Evolutionary conservation across 2,113 vertebrate species (phyloP), one percentile per base, ranked within the genome.

Genomic region (Prionailurus bengalensis): DNA sequence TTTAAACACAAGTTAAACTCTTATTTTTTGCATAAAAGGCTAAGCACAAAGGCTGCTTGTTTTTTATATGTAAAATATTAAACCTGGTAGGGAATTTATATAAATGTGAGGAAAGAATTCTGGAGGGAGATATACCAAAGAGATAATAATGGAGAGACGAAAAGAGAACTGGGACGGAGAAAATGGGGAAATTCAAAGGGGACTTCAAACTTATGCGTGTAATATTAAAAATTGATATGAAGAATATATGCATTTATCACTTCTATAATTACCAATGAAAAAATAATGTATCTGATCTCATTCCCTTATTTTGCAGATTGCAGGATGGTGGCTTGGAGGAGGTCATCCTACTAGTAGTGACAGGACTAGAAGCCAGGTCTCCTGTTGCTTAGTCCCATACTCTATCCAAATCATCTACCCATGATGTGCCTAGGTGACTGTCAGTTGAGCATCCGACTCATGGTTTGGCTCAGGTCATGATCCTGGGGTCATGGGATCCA

Each of bases 1-100:
- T 91, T 95, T 91, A 73, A 91, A 86, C 88, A 93, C 31, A 97
- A 94, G 79, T 76, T 58, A 84, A 86, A 45, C 36, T 93, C 45
- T 74, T 87, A 11, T 92, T 85, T 90, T 94, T 91, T 81, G 33
- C 48, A 76, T 27, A 92, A 93, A 95, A 51, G 27, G 58, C 58
- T 61, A 61, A 61, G 58, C 58, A 76, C 25, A 92, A 93, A 95
- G 42, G 21, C 51, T 93, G 39, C 27, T 95, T 95, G 13, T 13
- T 73, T 96, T 97, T 73, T 39, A 61, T 55, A 66, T 53, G 16
- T 88, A 97, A 93, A 95, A 92, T 96, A 86, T 89, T 91, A 92
- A 95, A 70, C 45, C 42, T 96, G 33, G 33, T 53, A 85, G 42
- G 45, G 31, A 71, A 23, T 7, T 96, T 92, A 89, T 31, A 2